Evolutionary conservation across 2,888 invertebrate species (phyloP).

Genomic region (Xanthia icteritia): DNA sequence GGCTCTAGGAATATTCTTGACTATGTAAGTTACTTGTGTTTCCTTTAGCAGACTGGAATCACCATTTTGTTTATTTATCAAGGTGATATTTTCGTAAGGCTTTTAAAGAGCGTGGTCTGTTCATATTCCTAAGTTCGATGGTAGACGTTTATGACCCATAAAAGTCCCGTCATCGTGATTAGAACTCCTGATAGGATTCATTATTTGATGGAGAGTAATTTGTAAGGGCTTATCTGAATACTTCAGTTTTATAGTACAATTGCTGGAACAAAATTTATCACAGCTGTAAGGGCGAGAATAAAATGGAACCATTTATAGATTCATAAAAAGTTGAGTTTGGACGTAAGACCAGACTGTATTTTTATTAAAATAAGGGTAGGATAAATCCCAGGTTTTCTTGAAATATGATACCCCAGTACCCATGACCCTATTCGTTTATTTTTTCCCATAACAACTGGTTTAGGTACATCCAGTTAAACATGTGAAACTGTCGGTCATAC

Average conservation of each 20-base stretch:
- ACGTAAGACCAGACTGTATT: conserved; percentile 12
- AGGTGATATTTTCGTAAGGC: background rate
- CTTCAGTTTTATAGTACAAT: conserved; percentile 20
- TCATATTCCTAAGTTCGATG: no score
- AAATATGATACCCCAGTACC: no score
- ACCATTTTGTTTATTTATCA: background rate
- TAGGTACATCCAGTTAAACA: no score
- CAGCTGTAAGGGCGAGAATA: conserved; percentile 33
- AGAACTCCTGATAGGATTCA: conserved; percentile 24
- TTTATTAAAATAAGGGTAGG: conserved; percentile 4
- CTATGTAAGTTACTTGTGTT: conserved; percentile 50
- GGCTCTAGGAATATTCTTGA: conserved; percentile 70
- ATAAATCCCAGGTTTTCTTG: no score
- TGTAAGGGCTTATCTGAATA: conserved; percentile 16
- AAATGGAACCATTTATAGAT: conserved; percentile 37
- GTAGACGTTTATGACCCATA: background rate
- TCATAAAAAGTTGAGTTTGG: conserved; percentile 39
- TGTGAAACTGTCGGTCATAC: no score
- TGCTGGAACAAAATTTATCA: conserved; percentile 45
- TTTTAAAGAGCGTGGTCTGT: background rate
- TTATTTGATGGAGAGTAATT: conserved; percentile 31
- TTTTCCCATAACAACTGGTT: no score
- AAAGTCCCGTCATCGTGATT: conserved; percentile 18
- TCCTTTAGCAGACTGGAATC: background rate
- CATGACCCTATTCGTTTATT: no score